Conservation (phyloP, 2,113 vertebrate genomes). For the Probosciger aterrimus region DNA sequence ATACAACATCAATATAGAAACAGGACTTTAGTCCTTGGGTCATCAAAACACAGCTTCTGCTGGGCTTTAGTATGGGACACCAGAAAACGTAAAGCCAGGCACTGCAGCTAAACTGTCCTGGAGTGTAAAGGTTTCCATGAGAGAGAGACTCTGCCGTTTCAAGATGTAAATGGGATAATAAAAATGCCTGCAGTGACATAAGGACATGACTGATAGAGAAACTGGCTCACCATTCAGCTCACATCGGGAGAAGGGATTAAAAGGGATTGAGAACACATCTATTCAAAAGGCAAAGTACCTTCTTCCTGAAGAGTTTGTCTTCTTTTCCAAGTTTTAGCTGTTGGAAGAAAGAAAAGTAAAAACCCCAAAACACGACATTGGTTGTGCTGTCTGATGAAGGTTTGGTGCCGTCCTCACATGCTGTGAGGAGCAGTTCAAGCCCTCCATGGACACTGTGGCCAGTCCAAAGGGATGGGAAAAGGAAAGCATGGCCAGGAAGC, state of each 20-base stretch:
- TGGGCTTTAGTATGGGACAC: neutral
- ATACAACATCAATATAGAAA: neutral
- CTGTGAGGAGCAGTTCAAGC: neutral
- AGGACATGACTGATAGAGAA: neutral
- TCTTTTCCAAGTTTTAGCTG: slow-evolving; percentile 75
- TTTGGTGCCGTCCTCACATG: neutral
- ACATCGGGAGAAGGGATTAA: neutral
- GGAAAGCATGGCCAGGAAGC: neutral
- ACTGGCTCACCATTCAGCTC: neutral
- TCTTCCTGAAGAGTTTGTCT: slow-evolving; percentile 76
- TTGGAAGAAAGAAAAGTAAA: slow-evolving; percentile 36
- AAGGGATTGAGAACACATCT: neutral
- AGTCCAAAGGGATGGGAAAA: neutral
- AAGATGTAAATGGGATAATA: neutral
- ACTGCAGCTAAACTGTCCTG: neutral
- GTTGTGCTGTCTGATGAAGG: neutral
- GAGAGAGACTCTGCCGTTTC: neutral
- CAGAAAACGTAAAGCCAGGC: neutral
- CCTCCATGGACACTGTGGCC: neutral
- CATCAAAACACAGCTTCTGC: neutral
- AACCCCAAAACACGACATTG: neutral
- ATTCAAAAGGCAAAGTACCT: slow-evolving; percentile 57
- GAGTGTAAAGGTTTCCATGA: neutral
- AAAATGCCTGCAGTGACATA: neutral
- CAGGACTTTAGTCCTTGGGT: neutral